A percentile compares a stretch with the other conserved stretches of the same genome.
Conservation (phyloP, 2,113 vertebrate genomes). For the Corvus hawaiiensis region DNA sequence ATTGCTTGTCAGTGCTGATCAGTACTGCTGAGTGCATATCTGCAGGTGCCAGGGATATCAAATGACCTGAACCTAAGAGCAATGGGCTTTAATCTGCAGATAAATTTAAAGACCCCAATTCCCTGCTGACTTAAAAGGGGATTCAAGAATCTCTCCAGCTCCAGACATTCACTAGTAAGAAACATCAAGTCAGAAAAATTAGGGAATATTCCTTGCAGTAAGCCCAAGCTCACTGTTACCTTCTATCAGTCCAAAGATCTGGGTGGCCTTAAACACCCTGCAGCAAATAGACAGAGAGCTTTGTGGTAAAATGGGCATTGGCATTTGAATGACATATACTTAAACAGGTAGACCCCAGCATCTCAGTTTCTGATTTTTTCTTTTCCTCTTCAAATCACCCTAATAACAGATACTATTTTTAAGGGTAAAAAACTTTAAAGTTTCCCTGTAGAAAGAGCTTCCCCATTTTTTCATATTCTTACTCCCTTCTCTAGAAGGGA, state of each 20-base stretch:
- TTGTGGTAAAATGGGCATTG: background rate
- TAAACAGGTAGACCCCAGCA: background rate
- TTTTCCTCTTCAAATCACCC: background rate
- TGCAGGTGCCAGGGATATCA: background rate
- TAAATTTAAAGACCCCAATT: background rate
- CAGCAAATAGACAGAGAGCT: background rate
- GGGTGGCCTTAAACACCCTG: background rate
- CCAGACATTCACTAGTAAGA: background rate
- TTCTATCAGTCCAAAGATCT: background rate
- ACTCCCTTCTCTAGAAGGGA: background rate
- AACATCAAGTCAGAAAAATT: background rate
- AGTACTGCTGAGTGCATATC: background rate
- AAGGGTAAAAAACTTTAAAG: background rate
- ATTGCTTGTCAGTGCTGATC: background rate
- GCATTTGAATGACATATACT: background rate
- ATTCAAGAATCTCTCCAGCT: background rate
- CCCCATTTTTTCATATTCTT: background rate
- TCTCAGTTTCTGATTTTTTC: background rate
- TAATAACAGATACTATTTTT: background rate
- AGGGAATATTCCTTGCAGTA: background rate
- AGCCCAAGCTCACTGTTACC: background rate
- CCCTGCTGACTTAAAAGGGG: background rate
- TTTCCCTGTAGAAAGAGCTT: background rate
- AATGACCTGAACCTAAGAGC: background rate
- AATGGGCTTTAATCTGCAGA: background rate